These are phyloP conservation scores for Galerucella nymphaeae DNA, from an alignment of 2,888 invertebrate species.

Conservation along the genomic window DNA sequence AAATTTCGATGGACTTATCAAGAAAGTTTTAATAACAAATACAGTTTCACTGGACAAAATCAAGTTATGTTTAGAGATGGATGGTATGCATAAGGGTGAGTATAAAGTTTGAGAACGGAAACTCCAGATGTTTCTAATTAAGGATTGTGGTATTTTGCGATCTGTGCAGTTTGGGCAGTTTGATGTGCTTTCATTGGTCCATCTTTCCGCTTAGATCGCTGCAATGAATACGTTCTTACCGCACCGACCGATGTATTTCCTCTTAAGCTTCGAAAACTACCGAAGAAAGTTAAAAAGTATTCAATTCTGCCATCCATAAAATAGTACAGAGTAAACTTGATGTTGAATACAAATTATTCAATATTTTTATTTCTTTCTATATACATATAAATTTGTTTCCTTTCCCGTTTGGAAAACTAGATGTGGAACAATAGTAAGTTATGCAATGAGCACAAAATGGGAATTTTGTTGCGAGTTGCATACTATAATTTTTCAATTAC, in stretches of 20 bases:
- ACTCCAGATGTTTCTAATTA: slow-evolving; percentile 43
- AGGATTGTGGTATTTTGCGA: slow-evolving; percentile 34
- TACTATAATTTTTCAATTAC: no score
- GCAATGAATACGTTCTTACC: slow-evolving; percentile 10
- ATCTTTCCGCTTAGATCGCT: slow-evolving; percentile 16
- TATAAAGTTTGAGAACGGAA: slow-evolving; percentile 36
- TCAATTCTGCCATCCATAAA: background rate
- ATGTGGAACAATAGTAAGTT: no score
- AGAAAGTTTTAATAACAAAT: background rate
- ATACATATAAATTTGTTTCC: no score
- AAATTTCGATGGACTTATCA: background rate
- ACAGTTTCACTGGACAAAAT: background rate
- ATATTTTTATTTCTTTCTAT: no score
- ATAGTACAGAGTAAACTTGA: background rate
- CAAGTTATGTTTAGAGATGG: background rate
- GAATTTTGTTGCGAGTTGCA: no score
- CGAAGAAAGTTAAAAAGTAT: background rate
- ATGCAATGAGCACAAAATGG: no score
- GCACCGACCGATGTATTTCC: background rate
- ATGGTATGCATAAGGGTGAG: slow-evolving; percentile 17
- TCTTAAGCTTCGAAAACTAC: background rate
- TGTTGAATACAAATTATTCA: no score
- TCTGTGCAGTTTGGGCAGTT: slow-evolving; percentile 17
- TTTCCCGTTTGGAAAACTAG: no score
- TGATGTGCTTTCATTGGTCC: slow-evolving; percentile 13